A percentile compares a stretch with the other conserved stretches of the same genome.
phyloP scores from a whole-genome alignment of 2,113 vertebrate genomes.

The Rhodinocichla rosea region DNA sequence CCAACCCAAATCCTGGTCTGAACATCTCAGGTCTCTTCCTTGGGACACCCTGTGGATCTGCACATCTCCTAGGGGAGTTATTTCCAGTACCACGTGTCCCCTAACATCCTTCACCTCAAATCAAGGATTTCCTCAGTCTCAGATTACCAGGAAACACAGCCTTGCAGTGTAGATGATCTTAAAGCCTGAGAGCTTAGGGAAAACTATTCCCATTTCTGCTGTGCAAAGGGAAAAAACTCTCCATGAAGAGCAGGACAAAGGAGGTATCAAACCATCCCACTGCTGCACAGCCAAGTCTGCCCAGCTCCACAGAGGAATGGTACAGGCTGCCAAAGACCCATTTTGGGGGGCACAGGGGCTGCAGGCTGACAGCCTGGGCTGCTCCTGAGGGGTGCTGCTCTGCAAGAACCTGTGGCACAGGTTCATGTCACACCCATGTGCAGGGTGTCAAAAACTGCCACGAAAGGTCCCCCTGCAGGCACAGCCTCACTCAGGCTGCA shows the following conservation, averaged over 20 bases:
- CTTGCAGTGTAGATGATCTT: neutral
- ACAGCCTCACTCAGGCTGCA: fast-evolving
- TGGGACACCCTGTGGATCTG: neutral
- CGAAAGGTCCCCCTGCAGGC: neutral
- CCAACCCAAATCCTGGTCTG: neutral
- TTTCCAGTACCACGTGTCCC: neutral
- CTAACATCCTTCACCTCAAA: neutral
- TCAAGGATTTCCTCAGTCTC: neutral
- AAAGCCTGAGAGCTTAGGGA: neutral
- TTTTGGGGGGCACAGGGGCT: neutral
- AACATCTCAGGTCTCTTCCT: neutral
- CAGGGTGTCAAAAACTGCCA: neutral
- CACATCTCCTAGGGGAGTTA: neutral
- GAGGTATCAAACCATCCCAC: neutral
- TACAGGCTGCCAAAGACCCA: neutral
- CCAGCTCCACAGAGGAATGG: neutral
- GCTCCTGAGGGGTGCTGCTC: neutral
- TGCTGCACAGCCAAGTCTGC: neutral
- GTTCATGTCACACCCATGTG: neutral
- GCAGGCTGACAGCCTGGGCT: neutral
- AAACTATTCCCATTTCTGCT: neutral
- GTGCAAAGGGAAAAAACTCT: neutral
- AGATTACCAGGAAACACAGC: neutral
- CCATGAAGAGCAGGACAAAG: neutral
- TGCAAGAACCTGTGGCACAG: neutral